phyloP scores from a whole-genome alignment of 2,888 invertebrate species.

The Ephialtes manifestator region DNA sequence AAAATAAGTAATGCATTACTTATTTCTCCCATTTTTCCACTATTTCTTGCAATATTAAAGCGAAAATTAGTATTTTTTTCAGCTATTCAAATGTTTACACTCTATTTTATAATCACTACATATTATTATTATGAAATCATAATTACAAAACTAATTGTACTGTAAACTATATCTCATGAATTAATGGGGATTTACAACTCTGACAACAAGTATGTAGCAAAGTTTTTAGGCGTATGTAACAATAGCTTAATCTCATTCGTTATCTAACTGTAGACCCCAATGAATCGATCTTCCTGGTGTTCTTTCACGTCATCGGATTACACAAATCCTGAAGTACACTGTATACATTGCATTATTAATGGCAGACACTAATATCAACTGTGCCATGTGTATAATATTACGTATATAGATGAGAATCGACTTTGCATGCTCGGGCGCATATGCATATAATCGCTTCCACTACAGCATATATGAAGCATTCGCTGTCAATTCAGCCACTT shows the following conservation, averaged over 20 bases:
- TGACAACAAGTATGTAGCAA: background rate
- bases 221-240: too few species aligned
- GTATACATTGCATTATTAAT: constrained; percentile 4
- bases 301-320: constrained; percentile 39
- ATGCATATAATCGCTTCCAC: constrained; percentile 30
- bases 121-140: too few species aligned
- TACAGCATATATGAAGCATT: constrained; percentile 10
- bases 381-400: constrained; percentile 5
- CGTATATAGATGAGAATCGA: constrained; percentile 35
- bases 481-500: too few species aligned
- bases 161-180: too few species aligned
- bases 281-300: constrained; percentile 21
- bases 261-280: background rate
- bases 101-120: too few species aligned
- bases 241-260: background rate
- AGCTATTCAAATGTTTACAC: too few species aligned
- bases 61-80: too few species aligned
- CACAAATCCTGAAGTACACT: constrained; percentile 21
- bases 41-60: too few species aligned
- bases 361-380: constrained; percentile 6
- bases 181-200: too few species aligned
- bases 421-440: constrained; percentile 29
- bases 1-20: too few species aligned
- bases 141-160: too few species aligned
- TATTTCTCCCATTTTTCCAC: too few species aligned